Evolutionary conservation across 2,888 invertebrate species (phyloP).

Genomic region (Eristalis tenax): DNA sequence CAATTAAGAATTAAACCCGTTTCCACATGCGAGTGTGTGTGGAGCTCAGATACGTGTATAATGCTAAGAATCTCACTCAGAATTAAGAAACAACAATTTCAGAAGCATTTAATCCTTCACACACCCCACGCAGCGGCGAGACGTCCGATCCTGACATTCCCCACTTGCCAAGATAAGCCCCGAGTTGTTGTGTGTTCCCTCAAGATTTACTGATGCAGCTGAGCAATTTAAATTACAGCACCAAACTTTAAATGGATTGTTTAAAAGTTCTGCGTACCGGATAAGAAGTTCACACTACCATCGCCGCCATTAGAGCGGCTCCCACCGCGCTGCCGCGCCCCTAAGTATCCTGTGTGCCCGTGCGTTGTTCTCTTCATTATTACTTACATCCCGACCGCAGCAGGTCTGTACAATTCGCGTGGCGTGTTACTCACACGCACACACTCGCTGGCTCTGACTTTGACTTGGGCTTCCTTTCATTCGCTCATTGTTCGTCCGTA

Average conservation of each 20-base stretch:
- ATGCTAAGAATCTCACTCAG: not conserved
- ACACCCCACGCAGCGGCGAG: constrained; percentile 30
- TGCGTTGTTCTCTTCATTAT: constrained; percentile 24
- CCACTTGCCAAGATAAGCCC: constrained; percentile 64
- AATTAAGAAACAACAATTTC: constrained; percentile 46
- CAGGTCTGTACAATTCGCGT: constrained; percentile 21
- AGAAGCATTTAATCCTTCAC: constrained; percentile 35
- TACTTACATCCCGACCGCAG: not conserved
- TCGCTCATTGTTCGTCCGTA: not conserved
- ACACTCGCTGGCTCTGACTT: constrained; percentile 13
- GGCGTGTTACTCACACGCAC: constrained; percentile 38
- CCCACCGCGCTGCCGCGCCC: not conserved
- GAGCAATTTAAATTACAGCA: constrained; percentile 70
- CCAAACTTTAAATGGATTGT: constrained; percentile 70
- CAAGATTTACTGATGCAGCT: constrained; percentile 69
- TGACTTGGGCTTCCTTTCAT: not conserved
- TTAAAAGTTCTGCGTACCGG: constrained; percentile 68
- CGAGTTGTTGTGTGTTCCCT: constrained; percentile 56
- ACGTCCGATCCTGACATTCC: constrained; percentile 54
- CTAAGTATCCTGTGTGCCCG: not conserved
- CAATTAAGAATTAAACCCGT: not conserved
- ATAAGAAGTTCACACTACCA: constrained; percentile 64
- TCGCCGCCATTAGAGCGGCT: not conserved
- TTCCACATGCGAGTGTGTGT: not conserved
- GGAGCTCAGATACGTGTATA: not conserved